Base-by-base conservation (phyloP, 2,888 invertebrate species). In the Nomada goodeniana region DNA sequence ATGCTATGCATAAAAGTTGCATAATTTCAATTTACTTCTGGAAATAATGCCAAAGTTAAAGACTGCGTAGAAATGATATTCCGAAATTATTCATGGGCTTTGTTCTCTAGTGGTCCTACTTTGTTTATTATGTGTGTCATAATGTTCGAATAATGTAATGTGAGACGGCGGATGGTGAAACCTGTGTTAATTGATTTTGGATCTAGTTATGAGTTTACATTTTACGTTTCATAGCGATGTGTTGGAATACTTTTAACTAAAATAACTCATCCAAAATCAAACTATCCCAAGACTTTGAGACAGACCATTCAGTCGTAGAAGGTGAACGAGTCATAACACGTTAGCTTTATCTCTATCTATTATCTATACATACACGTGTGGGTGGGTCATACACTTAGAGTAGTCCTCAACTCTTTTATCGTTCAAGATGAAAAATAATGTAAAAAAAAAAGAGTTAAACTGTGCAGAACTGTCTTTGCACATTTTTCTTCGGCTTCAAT, bases 41-140 rank as follows among this genome's bases (percentile, higher is more conserved):
- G 26, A 64, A 67, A 77, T 84, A 86, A 84, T 82, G 76, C 84
- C 85, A 87, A 87, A 82, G 82, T 79, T 55, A 67, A 86, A 87
- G 80, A 86, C 82, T 84, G 86, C 72, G 44, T 76, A 75, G 36
- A 81, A 72, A 80, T 61, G 61, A 73, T 80, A 60, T 67, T 82
- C 47, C 15, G 20, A 61, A 57, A 57, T 26, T 44, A 26, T 83
- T 83, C 77, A 80, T 87, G 86, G 80, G 77, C 75, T 88, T 79
- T 76, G 76, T 80, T 78, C 76, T 69, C 15, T 67, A n/a, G 44
- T 68, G 61, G 74, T 60, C 63, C 60, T 72, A 69, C 52, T 15
- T 42, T 78, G 52, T 83, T 52, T 79, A 75, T 57, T 63, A 47
- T 47, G 65, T 61, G 70, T 72, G 72, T 85, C 76, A 70, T 77